A percentile compares a stretch with the other conserved stretches of the same genome.
Conservation (phyloP, 2,888 invertebrate genomes). For the Matsumyia berberina region DNA sequence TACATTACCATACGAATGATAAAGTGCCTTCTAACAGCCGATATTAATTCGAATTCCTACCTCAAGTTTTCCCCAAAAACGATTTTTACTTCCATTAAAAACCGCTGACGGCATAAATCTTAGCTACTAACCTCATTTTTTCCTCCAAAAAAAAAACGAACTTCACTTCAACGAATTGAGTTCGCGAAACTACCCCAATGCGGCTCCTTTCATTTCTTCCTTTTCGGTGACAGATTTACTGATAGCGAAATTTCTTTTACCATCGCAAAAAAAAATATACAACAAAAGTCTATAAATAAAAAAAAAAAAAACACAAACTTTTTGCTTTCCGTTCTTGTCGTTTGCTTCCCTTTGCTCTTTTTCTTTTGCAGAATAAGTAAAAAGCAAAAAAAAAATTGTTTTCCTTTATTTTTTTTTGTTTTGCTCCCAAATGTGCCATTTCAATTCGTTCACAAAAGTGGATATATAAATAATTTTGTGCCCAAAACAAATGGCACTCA, state of each 20-base stretch:
- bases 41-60: too few relatives aligned
- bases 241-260: slow-evolving; percentile 17
- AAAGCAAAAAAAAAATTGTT: slow-evolving; percentile 23
- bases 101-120: neutral
- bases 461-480: slow-evolving; percentile 71
- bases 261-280: slow-evolving; percentile 45
- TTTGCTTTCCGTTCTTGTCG: slow-evolving; percentile 45
- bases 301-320: slow-evolving; percentile 40
- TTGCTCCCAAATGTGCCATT: slow-evolving; percentile 66
- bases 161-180: slow-evolving; percentile 39
- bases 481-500: slow-evolving; percentile 74
- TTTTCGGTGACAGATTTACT: slow-evolving; percentile 46
- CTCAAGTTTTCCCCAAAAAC: too few relatives aligned
- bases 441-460: slow-evolving; percentile 73
- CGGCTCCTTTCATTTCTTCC: neutral
- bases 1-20: too few relatives aligned
- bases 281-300: slow-evolving; percentile 59
- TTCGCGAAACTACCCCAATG: slow-evolving; percentile 27
- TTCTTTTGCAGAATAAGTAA: slow-evolving; percentile 30
- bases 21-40: too few relatives aligned
- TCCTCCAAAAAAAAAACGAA: neutral
- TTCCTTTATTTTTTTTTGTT: slow-evolving; percentile 40
- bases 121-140: neutral
- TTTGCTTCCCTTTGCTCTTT: slow-evolving; percentile 55
- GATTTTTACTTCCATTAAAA: too few relatives aligned